phyloP scores from a whole-genome alignment of 2,888 invertebrate genomes.

The Acleris emargana region DNA sequence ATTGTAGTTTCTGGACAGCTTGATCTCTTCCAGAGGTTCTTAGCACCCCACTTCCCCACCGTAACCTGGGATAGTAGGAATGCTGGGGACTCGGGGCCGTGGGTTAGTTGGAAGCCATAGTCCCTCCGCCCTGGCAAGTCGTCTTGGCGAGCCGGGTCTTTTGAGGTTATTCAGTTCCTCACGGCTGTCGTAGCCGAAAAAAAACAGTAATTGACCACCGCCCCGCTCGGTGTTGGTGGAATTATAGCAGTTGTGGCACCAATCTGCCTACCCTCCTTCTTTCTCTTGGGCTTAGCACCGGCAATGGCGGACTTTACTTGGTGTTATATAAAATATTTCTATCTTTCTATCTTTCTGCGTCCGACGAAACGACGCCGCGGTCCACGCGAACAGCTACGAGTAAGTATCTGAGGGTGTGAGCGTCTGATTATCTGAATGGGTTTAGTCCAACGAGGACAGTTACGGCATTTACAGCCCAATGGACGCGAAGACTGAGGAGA shows the following conservation, averaged over 20 bases:
- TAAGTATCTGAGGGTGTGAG: too few species aligned
- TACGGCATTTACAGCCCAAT: too few species aligned
- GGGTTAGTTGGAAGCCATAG: not conserved
- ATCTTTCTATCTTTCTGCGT: too few species aligned
- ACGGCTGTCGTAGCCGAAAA: not conserved
- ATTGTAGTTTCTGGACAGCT: not conserved
- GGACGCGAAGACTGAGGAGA: too few species aligned
- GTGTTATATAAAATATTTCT: too few species aligned
- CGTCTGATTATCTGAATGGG: too few species aligned
- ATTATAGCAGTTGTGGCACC: not conserved
- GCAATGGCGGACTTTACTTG: too few species aligned
- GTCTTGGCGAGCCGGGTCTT: not conserved
- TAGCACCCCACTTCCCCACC: not conserved
- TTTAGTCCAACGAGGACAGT: too few species aligned
- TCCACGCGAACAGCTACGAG: too few species aligned
- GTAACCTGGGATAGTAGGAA: too few species aligned
- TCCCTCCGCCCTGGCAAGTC: not conserved
- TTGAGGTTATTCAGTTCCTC: not conserved
- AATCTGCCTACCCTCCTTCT: not conserved
- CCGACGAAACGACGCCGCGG: too few species aligned
- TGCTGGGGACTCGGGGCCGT: not conserved
- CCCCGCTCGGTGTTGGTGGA: not conserved
- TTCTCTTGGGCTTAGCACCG: too few species aligned
- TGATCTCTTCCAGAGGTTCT: conserved; percentile 7
- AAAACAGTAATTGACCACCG: not conserved